phyloP scores from a whole-genome alignment of 2,888 invertebrate genomes.

The Epistrophella euchroma region DNA sequence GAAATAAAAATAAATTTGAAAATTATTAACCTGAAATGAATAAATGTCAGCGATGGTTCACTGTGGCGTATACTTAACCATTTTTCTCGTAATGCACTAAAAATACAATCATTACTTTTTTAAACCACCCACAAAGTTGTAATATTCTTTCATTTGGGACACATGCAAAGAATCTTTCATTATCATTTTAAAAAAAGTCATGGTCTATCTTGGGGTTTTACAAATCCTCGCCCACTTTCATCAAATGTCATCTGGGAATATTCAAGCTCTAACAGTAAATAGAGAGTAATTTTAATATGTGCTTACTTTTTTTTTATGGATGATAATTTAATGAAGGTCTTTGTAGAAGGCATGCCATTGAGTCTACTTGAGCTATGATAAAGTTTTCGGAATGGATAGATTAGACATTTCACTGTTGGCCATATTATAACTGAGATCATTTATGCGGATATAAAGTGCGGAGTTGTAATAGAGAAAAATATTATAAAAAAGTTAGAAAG shows the following conservation, averaged over 20 bases:
- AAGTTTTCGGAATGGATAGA: background rate
- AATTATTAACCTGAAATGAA: constrained; percentile 2
- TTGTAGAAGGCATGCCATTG: background rate
- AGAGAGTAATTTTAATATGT: background rate
- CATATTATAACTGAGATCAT: background rate
- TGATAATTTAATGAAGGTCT: background rate
- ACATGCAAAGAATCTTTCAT: background rate
- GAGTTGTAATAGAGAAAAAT: background rate
- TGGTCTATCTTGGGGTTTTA: background rate
- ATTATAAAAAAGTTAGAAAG: background rate
- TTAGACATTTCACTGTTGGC: background rate
- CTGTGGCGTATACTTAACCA: constrained; percentile 43
- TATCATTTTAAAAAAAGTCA: background rate
- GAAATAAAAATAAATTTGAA: constrained; percentile 51
- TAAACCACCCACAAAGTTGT: background rate
- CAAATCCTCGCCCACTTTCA: background rate
- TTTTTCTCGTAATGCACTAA: background rate
- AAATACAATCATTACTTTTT: background rate
- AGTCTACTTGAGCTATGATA: background rate
- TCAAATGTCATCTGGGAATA: background rate
- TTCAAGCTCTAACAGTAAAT: background rate
- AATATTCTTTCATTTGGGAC: background rate
- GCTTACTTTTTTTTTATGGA: background rate
- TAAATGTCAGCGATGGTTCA: constrained; percentile 1
- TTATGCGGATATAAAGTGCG: background rate